Evolutionary conservation across 2,888 invertebrate genomes (phyloP).

Genomic region (Octonoba sinensis): DNA sequence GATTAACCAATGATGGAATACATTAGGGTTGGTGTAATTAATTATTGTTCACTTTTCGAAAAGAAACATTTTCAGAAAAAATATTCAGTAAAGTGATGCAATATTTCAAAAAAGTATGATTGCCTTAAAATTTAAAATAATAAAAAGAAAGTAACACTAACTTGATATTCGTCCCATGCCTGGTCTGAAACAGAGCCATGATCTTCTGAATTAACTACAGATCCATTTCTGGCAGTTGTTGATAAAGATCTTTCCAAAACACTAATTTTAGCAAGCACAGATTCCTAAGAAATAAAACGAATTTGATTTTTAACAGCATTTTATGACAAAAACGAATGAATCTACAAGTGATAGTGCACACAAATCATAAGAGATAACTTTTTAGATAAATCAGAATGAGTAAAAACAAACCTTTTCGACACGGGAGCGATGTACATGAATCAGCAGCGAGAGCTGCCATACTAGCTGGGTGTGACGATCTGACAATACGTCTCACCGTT

Average conservation of each 20-base stretch:
- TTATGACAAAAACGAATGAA: too few species aligned
- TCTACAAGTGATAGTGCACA: too few species aligned
- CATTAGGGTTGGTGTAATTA: background rate
- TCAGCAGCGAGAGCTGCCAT: too few species aligned
- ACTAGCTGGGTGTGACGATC: too few species aligned
- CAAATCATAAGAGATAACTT: too few species aligned
- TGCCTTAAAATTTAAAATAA: background rate
- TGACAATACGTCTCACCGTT: too few species aligned
- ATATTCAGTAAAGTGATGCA: background rate
- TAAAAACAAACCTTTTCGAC: too few species aligned
- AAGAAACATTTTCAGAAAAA: too few species aligned
- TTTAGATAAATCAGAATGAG: too few species aligned
- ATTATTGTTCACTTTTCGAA: background rate
- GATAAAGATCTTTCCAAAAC: conserved; percentile 23
- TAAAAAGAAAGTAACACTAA: conserved; percentile 70
- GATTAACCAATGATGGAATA: too few species aligned
- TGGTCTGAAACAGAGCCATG: conserved; percentile 90
- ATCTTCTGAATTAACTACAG: conserved; percentile 71
- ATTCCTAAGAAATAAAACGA: conserved; percentile 8
- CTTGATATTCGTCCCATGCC: conserved; percentile 96
- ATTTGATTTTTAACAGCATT: too few species aligned
- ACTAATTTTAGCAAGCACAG: conserved; percentile 16
- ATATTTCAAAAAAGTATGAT: background rate
- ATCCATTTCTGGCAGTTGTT: background rate
- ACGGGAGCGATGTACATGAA: too few species aligned